Percentiles rank a stretch among this genome's conserved stretches.
These are phyloP conservation scores for Manis crassicaudata DNA, from an alignment of 2,797 vertebrate species.

Conservation along the genomic window DNA sequence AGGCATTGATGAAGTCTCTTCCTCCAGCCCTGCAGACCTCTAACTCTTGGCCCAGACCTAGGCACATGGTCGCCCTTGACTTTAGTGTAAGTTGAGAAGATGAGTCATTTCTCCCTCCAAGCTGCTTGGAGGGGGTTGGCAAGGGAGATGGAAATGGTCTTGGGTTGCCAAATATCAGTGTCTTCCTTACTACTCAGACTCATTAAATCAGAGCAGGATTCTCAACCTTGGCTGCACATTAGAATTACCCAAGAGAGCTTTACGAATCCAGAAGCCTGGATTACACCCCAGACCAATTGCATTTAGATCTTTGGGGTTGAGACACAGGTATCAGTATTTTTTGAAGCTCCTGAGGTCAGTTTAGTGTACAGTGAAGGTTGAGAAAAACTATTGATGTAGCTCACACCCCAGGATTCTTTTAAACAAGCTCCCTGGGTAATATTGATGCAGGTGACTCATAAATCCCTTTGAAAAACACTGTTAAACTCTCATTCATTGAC, in stretches of 20 bases:
- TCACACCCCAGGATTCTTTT: not conserved
- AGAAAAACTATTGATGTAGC: not conserved
- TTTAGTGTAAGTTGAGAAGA: not conserved
- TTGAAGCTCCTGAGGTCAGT: not conserved
- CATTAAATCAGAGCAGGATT: not conserved
- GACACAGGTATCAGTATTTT: not conserved
- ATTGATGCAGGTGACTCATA: not conserved
- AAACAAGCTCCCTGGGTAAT: not conserved
- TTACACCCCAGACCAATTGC: not conserved
- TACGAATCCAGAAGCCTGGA: not conserved
- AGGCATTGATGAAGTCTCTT: not conserved
- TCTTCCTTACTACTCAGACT: not conserved
- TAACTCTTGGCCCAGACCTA: not conserved
- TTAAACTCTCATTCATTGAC: not conserved
- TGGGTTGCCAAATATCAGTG: not conserved
- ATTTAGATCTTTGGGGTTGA: not conserved
- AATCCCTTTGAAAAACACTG: conserved; percentile 14
- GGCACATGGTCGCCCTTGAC: not conserved
- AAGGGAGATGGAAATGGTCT: not conserved
- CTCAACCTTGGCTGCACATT: not conserved
- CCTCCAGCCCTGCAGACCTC: not conserved
- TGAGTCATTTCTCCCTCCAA: not conserved
- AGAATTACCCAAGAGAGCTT: not conserved
- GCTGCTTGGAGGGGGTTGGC: not conserved
- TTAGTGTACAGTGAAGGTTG: not conserved